Conservation (phyloP, 2,797 vertebrate species). For the Apogon hyalosoma region DNA sequence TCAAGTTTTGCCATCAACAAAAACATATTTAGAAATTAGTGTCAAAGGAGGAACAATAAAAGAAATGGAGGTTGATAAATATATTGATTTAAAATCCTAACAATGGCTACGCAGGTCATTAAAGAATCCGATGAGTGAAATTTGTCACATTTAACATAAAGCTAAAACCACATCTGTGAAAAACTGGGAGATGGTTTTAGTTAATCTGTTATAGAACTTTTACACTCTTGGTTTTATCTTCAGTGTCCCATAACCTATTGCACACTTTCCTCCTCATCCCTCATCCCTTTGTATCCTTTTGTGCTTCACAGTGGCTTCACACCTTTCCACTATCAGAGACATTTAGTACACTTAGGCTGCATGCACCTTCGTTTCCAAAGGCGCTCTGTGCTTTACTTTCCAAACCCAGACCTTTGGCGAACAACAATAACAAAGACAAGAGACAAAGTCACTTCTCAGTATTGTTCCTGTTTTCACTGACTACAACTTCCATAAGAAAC, state of each 20-base stretch:
- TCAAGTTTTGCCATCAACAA: constrained; percentile 17
- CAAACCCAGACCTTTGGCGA: constrained; percentile 51
- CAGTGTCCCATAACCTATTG: background rate
- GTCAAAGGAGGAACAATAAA: background rate
- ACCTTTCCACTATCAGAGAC: constrained; percentile 17
- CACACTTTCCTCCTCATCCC: constrained; percentile 10
- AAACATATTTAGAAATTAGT: background rate
- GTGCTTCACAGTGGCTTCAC: constrained; percentile 33
- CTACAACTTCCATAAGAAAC: constrained; percentile 50
- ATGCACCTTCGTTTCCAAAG: constrained; percentile 14
- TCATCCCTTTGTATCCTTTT: constrained; percentile 52
- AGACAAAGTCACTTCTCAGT: constrained; percentile 41
- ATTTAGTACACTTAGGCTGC: constrained; percentile 22
- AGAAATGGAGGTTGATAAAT: background rate
- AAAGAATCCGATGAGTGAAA: too few relatives aligned
- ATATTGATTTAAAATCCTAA: background rate
- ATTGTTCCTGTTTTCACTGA: constrained; percentile 51
- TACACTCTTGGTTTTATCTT: too few relatives aligned
- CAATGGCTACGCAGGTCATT: background rate
- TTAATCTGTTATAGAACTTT: too few relatives aligned
- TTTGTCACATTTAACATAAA: too few relatives aligned
- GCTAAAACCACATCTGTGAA: background rate
- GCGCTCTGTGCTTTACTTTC: constrained; percentile 17
- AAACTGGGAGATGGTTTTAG: too few relatives aligned
- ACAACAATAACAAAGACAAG: constrained; percentile 35